Percentiles rank a stretch among this genome's conserved stretches.
Conservation (phyloP, 2,888 invertebrate species). For the Protonemura montana region DNA sequence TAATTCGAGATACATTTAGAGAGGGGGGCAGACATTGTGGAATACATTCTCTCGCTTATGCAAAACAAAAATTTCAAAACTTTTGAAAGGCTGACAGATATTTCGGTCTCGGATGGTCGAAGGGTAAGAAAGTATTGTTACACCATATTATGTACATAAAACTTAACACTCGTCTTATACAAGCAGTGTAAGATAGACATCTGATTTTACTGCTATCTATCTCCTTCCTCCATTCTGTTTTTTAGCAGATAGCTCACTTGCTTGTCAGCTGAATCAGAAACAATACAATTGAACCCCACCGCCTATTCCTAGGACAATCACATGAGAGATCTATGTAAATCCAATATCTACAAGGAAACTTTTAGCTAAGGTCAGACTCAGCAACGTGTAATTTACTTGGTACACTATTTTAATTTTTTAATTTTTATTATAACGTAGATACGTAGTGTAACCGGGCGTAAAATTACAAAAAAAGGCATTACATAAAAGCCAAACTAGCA, state of each 20-base stretch:
- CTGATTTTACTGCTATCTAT: background rate
- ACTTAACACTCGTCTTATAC: no score
- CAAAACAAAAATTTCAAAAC: no score
- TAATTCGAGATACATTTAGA: background rate
- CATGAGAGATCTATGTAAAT: conserved; percentile 21
- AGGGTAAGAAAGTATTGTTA: no score
- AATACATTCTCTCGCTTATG: no score
- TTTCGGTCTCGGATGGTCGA: no score
- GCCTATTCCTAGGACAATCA: background rate
- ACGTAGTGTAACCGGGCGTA: conserved; percentile 43
- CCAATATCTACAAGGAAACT: conserved; percentile 25
- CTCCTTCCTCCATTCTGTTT: background rate
- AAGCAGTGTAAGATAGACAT: background rate
- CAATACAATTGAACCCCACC: background rate
- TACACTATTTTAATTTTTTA: conserved; percentile 40
- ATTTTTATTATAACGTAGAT: conserved; percentile 33
- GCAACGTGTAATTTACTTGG: conserved; percentile 39
- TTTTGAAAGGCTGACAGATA: no score
- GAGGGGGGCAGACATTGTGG: no score
- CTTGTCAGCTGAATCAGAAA: background rate
- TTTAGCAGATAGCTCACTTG: background rate
- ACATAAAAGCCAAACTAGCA: conserved; percentile 23
- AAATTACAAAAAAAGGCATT: conserved; percentile 45
- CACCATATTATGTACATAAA: no score
- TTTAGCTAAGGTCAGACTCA: conserved; percentile 16